A percentile compares a stretch with the other conserved stretches of the same genome.
Evolutionary conservation across 2,888 invertebrate species (phyloP).

Genomic region (Drosophila paramelanica): DNA sequence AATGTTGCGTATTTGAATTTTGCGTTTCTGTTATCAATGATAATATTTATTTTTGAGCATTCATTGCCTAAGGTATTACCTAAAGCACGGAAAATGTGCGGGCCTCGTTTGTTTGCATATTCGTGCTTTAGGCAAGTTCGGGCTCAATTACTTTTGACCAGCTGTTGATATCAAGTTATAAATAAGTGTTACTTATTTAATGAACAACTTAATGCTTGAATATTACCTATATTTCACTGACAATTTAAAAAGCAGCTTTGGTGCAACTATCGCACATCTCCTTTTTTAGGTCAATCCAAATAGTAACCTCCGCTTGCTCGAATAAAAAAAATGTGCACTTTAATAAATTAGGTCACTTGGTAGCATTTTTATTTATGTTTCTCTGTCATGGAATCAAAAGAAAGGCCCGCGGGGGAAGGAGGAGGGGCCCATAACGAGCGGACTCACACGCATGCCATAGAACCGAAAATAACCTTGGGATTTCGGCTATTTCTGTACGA

Average conservation of each 20-base stretch:
- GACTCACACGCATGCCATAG: constrained; percentile 40
- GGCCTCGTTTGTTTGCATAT: constrained; percentile 11
- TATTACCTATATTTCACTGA: background rate
- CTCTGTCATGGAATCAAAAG: constrained; percentile 26
- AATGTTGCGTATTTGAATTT: constrained; percentile 36
- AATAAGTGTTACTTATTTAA: background rate
- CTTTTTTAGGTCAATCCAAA: background rate
- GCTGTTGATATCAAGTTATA: background rate
- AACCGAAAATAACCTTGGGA: constrained; percentile 57
- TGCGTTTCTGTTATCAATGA: constrained; percentile 50
- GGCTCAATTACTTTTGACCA: constrained; percentile 5
- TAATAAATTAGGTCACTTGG: constrained; percentile 47
- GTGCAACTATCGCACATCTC: constrained; percentile 1
- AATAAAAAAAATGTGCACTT: constrained; percentile 17
- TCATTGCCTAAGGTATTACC: constrained; percentile 30
- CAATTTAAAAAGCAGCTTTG: background rate
- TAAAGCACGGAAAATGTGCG: constrained; percentile 2
- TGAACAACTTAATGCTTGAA: background rate
- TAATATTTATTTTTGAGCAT: constrained; percentile 57
- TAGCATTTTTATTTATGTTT: constrained; percentile 46
- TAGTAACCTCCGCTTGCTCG: constrained; percentile 23
- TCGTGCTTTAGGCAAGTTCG: background rate
- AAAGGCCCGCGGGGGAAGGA: background rate
- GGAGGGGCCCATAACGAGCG: background rate
- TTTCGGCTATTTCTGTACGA: constrained; percentile 39